phyloP scores from a whole-genome alignment of 2,113 vertebrate genomes.

The Etheostoma cragini region DNA sequence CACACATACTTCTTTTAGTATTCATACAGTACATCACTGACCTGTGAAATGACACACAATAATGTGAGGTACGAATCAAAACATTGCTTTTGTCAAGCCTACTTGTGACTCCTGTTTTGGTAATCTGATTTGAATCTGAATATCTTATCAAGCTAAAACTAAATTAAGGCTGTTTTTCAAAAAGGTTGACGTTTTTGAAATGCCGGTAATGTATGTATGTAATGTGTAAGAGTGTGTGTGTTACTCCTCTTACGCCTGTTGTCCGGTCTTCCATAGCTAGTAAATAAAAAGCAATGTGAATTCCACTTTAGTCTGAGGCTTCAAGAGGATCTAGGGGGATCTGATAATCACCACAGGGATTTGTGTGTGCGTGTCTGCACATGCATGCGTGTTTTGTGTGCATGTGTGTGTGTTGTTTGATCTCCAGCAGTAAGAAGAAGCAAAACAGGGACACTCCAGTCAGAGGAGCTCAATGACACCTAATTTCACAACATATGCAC shows the following conservation, averaged over 20 bases:
- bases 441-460: constrained; percentile 53
- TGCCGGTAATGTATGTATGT: background rate
- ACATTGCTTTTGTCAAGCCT: background rate
- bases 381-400: background rate
- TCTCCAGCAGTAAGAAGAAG: constrained; percentile 55
- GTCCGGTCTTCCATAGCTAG: constrained; percentile 84
- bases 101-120: background rate
- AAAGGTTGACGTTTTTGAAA: background rate
- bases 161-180: background rate
- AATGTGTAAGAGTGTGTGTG: background rate
- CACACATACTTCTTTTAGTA: background rate
- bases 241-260: background rate
- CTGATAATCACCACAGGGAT: constrained; percentile 95
- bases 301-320: constrained; percentile 96
- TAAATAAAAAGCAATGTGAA: constrained; percentile 97
- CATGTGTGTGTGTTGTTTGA: constrained; percentile 38
- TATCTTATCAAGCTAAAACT: background rate
- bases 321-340: constrained; percentile 94
- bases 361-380: constrained; percentile 46
- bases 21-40: background rate
- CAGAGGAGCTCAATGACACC: constrained; percentile 56
- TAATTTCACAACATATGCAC: constrained; percentile 50
- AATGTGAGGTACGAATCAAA: background rate
- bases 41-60: constrained; percentile 5
- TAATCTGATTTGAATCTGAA: background rate